Base-by-base conservation (phyloP, 1,140 invertebrate genomes). In the Macrobrachium nipponense region DNA sequence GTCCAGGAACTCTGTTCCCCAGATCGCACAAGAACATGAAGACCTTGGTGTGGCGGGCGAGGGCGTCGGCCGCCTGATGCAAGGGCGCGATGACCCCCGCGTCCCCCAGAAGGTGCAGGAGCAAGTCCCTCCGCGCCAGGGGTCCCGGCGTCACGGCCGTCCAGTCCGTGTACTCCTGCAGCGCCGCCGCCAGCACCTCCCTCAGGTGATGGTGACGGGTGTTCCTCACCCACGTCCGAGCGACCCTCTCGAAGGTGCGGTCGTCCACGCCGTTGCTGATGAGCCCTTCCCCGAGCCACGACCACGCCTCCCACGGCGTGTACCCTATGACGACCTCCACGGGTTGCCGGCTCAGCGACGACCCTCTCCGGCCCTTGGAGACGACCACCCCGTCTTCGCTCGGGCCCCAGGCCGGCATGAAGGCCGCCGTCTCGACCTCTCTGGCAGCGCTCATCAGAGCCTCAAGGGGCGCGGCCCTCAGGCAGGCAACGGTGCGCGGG, bases 361-460 rank as follows among this genome's bases (percentile, higher is more conserved):
- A 66, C n/a, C 66, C 68, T 8, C 81, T 66, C 14, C 82, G 27
- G 18, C 58, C 78, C 4, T 72, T 62, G 0, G 88, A 85, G 15
- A 97, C 96, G 5, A 97, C 96, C 8, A 97, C 95, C 8, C 96
- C 96, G 89, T 98, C 96, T 2, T 97, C 95, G 85, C 95, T 96
- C 20, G 95, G 96, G 0, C 96, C 96, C 89, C 97, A 97, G 12
- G 95, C 95, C 79, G 95, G 95, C 18, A 96, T 92, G 91, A 97
- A 97, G 51, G 95, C 96, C 0, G 96, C 96, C 3, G 96, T 94
- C 82, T 93, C 93, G 81, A 97, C 95, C 89, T 97, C 95, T 15
- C 95, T 94, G 20, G 85, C 89, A 73, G 82, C 91, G 5, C 93
- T 92, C 90, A 97, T 94, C 5, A 98, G 92, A 79, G 96, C 95